Evolutionary conservation across 1,140 invertebrate genomes (phyloP), one percentile per base, ranked within the genome.

Genomic region (Littorina saxatilis): DNA sequence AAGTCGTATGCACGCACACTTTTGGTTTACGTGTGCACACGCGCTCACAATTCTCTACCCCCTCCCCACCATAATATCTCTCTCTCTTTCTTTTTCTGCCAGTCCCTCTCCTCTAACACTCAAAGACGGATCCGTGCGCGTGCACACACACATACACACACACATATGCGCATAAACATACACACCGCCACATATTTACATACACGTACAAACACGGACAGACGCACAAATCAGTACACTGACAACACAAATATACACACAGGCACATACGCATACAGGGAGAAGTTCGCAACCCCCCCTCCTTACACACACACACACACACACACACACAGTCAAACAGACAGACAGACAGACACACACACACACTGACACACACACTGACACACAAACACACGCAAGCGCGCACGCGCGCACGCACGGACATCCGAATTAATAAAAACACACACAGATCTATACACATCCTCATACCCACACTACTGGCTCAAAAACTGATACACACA

Each of bases 361-460:
- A 63, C 61, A 63, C 61, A 63, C 61, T 29, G n/a, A 63, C 61
- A 63, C 61, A 63, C 61, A 63, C 61, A 29, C 61, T 29, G n/a
- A 63, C 61, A 63, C 61, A 63, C 61, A 29, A n/a, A 63, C n/a
- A 32, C 61, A 63, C 61, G 4, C 61, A 63, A n/a, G 4, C 27
- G 32, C 27, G 4, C 61, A 29, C n/a, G 32, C 61, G 5, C 61
- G 32, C 61, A 29, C 61, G 32, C 61, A 9, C 52, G 27, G 17
- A 9, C 52, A 58, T n/a, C 20, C 52, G 27, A 17, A 58, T n/a
- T 23, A 17, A 58, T n/a, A 58, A 17, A 58, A 17, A 58, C 52
- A 58, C 52, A 58, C 52, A 58, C 52, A 58, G 17, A 58, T n/a
- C 20, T n/a, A 58, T n/a, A 58, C 52, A 58, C 52, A 58, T n/a